phyloP scores from a whole-genome alignment of 2,113 vertebrate genomes.

The Turnix velox region DNA sequence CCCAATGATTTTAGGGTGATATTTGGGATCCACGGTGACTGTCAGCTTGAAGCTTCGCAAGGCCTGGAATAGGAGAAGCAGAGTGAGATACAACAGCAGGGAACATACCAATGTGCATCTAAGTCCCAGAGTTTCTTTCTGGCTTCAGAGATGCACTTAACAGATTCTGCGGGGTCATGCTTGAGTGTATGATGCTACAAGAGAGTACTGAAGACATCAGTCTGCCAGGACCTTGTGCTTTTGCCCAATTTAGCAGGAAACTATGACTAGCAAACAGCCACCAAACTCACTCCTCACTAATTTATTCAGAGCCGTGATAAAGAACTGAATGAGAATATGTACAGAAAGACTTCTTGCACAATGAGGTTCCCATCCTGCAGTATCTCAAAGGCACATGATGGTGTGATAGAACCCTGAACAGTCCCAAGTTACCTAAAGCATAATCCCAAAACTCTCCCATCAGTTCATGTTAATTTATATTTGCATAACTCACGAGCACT shows the following conservation, averaged over 20 bases:
- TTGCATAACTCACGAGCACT: not conserved
- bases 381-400: accelerated
- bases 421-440: not conserved
- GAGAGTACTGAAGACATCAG: not conserved
- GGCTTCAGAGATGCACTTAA: not conserved
- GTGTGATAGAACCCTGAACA: not conserved
- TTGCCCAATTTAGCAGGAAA: not conserved
- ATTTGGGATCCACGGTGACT: slow-evolving; percentile 94
- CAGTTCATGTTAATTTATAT: not conserved
- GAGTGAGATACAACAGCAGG: not conserved
- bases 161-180: not conserved
- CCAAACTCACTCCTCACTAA: not conserved
- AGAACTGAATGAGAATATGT: not conserved
- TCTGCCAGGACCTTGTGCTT: not conserved
- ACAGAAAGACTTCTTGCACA: not conserved
- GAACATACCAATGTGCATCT: not conserved
- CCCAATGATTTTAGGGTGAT: slow-evolving; percentile 98
- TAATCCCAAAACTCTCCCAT: not conserved
- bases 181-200: not conserved
- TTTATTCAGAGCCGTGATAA: not conserved
- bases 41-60: slow-evolving; percentile 94
- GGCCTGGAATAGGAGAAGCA: slow-evolving; percentile 71
- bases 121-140: not conserved
- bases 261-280: not conserved
- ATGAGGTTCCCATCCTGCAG: not conserved